Evolutionary conservation across 2,113 vertebrate species (phyloP).

Genomic region (Dolichotis patagonum): DNA sequence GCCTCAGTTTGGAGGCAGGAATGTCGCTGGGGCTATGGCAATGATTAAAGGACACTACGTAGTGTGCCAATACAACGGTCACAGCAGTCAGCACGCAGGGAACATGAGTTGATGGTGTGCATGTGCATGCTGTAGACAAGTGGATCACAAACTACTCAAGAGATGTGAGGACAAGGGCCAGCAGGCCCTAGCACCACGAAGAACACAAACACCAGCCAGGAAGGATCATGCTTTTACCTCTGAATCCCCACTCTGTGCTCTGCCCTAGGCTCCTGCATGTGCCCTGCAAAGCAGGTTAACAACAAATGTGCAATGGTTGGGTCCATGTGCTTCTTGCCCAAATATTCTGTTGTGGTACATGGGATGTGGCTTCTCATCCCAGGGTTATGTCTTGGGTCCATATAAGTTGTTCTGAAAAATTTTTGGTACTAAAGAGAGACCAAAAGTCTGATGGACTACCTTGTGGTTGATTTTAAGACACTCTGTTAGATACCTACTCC

Average conservation of each 20-base stretch:
- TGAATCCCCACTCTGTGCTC: background rate
- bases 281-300: background rate
- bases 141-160: background rate
- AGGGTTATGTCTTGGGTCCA: background rate
- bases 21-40: background rate
- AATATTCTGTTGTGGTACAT: background rate
- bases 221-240: background rate
- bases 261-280: background rate
- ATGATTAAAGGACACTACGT: background rate
- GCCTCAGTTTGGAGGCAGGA: background rate
- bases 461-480: conserved; percentile 1
- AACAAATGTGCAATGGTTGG: background rate
- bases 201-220: rapidly evolving
- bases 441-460: background rate
- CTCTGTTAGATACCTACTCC: background rate
- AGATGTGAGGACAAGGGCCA: background rate
- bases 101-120: too few relatives aligned
- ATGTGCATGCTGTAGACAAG: background rate
- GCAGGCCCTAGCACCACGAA: background rate
- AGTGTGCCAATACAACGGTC: background rate
- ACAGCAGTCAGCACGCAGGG: background rate
- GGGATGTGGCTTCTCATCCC: background rate
- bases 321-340: background rate
- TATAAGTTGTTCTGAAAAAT: background rate
- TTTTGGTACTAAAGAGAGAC: background rate